A percentile compares a stretch with the other conserved stretches of the same genome.
phyloP scores from a whole-genome alignment of 2,797 vertebrate genomes.

The Anomalospiza imberbis region DNA sequence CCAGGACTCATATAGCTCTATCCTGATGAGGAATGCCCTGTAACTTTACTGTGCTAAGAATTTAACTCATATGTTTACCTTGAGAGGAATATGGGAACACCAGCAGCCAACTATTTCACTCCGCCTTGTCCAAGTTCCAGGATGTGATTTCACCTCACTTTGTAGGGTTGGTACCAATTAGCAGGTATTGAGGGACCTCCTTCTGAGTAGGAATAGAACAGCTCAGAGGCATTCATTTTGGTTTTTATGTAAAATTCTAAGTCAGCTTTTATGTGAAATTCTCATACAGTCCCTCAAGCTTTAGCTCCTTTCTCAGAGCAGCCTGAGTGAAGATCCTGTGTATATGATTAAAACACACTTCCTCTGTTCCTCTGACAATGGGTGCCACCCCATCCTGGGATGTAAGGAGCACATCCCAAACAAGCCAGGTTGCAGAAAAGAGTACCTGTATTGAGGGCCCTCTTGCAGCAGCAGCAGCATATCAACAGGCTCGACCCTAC shows the following conservation, averaged over 20 bases:
- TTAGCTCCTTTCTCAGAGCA: background rate
- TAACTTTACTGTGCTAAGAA: background rate
- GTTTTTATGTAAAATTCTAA: background rate
- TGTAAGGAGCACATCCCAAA: background rate
- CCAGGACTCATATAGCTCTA: conserved; percentile 7
- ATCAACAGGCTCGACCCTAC: background rate
- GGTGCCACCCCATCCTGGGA: background rate
- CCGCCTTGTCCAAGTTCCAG: background rate
- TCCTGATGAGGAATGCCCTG: background rate
- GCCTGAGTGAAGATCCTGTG: background rate
- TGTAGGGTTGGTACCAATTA: conserved; percentile 2
- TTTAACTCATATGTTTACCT: background rate
- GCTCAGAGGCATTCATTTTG: background rate
- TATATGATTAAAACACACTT: background rate
- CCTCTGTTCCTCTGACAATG: background rate
- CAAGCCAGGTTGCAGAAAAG: background rate
- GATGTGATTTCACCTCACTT: conserved; percentile 8
- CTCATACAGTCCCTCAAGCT: background rate
- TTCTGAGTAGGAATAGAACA: background rate
- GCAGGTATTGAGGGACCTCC: background rate
- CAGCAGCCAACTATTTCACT: background rate
- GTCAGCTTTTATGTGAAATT: background rate
- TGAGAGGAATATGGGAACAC: background rate
- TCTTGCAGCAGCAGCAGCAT: background rate
- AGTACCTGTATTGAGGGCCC: background rate